phyloP scores from a whole-genome alignment of 2,797 vertebrate genomes.

The Poeciliopsis paucimaculata region DNA sequence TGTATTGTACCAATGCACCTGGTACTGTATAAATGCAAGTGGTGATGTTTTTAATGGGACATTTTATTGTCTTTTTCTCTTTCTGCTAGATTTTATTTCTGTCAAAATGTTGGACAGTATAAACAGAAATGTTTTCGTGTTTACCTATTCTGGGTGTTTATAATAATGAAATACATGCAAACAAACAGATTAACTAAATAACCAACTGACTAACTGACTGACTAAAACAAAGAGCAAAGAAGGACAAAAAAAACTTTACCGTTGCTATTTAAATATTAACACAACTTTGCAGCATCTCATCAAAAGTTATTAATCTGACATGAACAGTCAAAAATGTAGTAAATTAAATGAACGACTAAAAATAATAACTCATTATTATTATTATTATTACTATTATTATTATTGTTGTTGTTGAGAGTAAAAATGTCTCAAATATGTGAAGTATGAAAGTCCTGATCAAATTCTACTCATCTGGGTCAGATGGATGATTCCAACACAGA shows the following conservation, averaged over 20 bases:
- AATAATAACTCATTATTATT: not conserved
- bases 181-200: not conserved
- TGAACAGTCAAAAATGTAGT: not conserved
- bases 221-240: not conserved
- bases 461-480: not conserved
- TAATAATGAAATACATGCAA: not conserved
- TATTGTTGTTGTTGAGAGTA: no score
- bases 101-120: not conserved
- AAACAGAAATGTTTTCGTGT: not conserved
- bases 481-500: not conserved
- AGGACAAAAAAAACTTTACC: not conserved
- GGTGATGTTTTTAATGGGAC: not conserved
- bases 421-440: no score
- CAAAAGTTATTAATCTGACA: not conserved
- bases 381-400: not conserved
- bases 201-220: not conserved
- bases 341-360: not conserved
- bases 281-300: not conserved
- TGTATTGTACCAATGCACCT: constrained; percentile 1
- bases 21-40: not conserved
- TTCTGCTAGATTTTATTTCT: not conserved
- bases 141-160: not conserved
- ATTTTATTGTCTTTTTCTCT: not conserved
- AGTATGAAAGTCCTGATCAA: not conserved
- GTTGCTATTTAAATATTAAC: not conserved